Base-by-base conservation (phyloP, 1,140 invertebrate genomes). In the Cherax destructor region DNA sequence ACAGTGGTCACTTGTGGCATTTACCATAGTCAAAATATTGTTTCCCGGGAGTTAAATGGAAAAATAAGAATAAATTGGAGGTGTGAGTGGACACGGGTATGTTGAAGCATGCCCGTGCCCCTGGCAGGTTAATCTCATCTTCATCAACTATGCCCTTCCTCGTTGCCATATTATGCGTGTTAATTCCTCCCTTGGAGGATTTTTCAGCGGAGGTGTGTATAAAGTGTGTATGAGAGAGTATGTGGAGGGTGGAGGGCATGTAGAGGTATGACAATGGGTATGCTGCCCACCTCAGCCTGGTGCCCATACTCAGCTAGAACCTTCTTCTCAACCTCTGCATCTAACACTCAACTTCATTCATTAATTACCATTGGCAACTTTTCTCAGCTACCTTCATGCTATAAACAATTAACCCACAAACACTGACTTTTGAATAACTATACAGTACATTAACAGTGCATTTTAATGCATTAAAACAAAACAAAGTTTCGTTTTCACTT, bases 271-370 rank as follows among this genome's bases (percentile, higher is more conserved):
- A 83, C 81, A 83, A 83, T 83, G 81, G 81, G 41, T 69, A 10
- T 69, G 49, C 59, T 65, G 30, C 81, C 52, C 80, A 83, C n/a
- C 61, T 56, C 80, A 7, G 80, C 61, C 61, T 83, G 52, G 41
- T 83, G 59, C 81, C 81, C 81, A 24, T 83, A 61, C 81, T n/a
- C 24, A 74, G 69, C 81, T 41, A 56, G 4, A 30, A 61, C 81
- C 81, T 6, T 16, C 30, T 59, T 83, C 81, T 61, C 59, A 6
- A 83, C 69, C 21, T 11, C 24, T 83, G 59, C 52, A 13, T 59
- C 81, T 4, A 30, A 61, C 80, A 3, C 49, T n/a, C 9, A 50
- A 24, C 79, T 13, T 50, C 79, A 9, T 50, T 3, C 49, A 52
- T n/a, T 56, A 56, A 56, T 13, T 13, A 13, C 52, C 13, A 10